Conservation (phyloP, 1,140 invertebrate species). For the Lithobius niger region DNA sequence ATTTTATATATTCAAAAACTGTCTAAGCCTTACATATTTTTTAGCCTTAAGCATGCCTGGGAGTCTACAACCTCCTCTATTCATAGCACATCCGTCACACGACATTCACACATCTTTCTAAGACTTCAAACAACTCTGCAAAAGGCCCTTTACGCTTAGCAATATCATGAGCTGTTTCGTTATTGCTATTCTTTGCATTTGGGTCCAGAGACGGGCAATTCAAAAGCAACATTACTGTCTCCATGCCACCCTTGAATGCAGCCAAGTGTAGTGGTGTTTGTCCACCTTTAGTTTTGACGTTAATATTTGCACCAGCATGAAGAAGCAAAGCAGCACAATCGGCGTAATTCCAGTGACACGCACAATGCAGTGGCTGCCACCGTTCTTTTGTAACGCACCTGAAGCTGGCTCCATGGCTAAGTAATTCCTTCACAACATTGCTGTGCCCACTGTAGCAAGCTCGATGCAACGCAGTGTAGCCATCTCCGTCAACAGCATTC, state of each 20-base stretch:
- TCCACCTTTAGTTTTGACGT: conserved; percentile 35
- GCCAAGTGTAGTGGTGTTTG: conserved; percentile 16
- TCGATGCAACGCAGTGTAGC: conserved; percentile 39
- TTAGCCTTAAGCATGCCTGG: no score
- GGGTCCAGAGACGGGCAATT: not conserved
- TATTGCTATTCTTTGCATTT: not conserved
- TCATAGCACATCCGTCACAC: not conserved
- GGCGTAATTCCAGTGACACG: conserved; percentile 35
- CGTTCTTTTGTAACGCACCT: conserved; percentile 33
- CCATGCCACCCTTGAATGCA: conserved; percentile 17
- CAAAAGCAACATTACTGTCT: not conserved
- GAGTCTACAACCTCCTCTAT: no score
- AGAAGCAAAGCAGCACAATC: conserved; percentile 31
- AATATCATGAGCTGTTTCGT: not conserved
- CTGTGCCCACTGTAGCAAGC: conserved; percentile 36
- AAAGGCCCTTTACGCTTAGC: not conserved
- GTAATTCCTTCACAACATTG: conserved; percentile 30
- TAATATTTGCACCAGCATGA: conserved; percentile 35
- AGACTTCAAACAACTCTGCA: not conserved
- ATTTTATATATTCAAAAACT: not conserved
- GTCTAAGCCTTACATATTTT: no score
- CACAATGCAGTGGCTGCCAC: conserved; percentile 38
- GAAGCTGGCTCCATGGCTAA: conserved; percentile 28
- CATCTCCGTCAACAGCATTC: conserved; percentile 28
- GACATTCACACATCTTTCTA: not conserved